phyloP scores from a whole-genome alignment of 2,888 invertebrate species.

The Gymnoscelis rufifasciata region DNA sequence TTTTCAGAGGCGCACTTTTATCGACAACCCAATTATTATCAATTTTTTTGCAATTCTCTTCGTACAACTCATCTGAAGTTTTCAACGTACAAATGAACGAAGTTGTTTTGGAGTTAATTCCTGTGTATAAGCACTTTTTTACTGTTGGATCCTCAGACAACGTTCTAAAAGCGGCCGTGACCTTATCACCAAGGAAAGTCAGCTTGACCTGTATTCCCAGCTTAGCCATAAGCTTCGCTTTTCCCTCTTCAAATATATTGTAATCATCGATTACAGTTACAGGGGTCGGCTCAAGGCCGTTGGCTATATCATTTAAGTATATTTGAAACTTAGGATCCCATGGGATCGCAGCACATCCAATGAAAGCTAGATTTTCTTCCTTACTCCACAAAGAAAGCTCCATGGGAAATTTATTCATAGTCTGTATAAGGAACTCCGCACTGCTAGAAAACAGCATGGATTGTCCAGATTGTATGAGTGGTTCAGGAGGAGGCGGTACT shows the following conservation, averaged over 20 bases:
- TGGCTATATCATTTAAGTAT: constrained; percentile 50
- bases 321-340: constrained; percentile 59
- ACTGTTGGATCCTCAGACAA: constrained; percentile 61
- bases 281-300: constrained; percentile 43
- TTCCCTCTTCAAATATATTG: constrained; percentile 69
- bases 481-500: constrained; percentile 55
- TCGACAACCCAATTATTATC: constrained; percentile 50
- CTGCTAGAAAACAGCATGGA: constrained; percentile 65
- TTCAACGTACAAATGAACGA: constrained; percentile 69
- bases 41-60: constrained; percentile 56
- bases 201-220: constrained; percentile 63
- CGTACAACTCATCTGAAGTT: constrained; percentile 60
- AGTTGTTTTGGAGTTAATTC: constrained; percentile 64
- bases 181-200: constrained; percentile 54
- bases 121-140: constrained; percentile 64
- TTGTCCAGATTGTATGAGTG: constrained; percentile 65
- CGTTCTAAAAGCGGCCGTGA: constrained; percentile 62
- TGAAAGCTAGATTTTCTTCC: constrained; percentile 56
- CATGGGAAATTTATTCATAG: constrained; percentile 57
- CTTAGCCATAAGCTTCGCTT: constrained; percentile 61
- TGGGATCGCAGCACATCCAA: constrained; percentile 53
- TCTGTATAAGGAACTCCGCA: constrained; percentile 59
- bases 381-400: constrained; percentile 67
- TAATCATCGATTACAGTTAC: constrained; percentile 59
- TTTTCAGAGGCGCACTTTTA: constrained; percentile 40